Base-by-base conservation (phyloP, 2,888 invertebrate species). In the Eledona agricola region DNA sequence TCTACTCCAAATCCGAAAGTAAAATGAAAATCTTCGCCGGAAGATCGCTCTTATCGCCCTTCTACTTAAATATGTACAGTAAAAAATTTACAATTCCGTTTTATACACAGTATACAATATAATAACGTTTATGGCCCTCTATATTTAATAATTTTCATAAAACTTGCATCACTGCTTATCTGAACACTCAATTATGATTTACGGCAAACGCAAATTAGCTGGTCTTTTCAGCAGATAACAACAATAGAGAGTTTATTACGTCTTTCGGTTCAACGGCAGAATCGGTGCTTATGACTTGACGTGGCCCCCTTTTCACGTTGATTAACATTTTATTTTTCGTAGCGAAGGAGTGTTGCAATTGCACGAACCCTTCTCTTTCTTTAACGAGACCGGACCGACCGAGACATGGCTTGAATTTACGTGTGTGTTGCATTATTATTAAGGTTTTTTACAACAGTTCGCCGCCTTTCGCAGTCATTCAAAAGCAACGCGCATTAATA, bases 341-440 rank as follows among this genome's bases (percentile, higher is more conserved):
- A 17, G 31, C 31, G 10, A 16, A 16, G 31, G 3, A 23, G 10
- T 40, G 17, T 16, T 26, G 28, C 40, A 28, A 40, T 11, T 9
- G 12, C 12, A 25, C n/a, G n/a, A 28, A 40, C 17, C 25, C 25
- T 38, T 38, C 25, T 37, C 37, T 38, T 23, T 15, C 3, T 5
- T 40, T 7, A n/a, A 11, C 15, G 25, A 26, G 16, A 16, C 26
- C 2, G 17, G 17, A 38, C 26, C n/a, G n/a, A n/a, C n/a, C 16
- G 13, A 37, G 26, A 40, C 40, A 40, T 40, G 40, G 3, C 19
- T 16, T 11, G 40, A 25, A 40, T 40, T 40, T 40, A 40, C 28
- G 3, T 20, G 12, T 20, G 35, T 22, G 13, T 22, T 22, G 35
- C 23, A 35, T 1, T 19, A n/a, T 4, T 17, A 35, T n/a, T n/a